Evolutionary conservation across 2,797 vertebrate species (phyloP).

Genomic region (Coregonus ussuriensis): DNA sequence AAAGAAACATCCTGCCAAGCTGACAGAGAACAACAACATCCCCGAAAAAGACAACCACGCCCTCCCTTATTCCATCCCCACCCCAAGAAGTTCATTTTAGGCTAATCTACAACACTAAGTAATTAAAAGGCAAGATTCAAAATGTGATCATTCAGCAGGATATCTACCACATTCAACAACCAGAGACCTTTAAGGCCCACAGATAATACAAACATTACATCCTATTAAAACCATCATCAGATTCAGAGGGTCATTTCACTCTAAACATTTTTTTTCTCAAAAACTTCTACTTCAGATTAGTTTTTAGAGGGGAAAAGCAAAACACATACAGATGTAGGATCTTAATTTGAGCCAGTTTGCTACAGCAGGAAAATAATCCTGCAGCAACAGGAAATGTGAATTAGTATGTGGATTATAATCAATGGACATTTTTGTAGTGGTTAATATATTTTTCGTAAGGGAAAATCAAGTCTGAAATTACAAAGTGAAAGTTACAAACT

Average conservation of each 20-base stretch:
- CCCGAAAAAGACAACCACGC: conserved; percentile 57
- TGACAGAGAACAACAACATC: conserved; percentile 63
- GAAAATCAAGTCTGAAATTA: no score
- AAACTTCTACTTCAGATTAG: conserved; percentile 77
- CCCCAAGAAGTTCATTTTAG: conserved; percentile 71
- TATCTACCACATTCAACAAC: conserved; percentile 87
- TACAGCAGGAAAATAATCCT: no score
- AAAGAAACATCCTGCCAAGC: conserved; percentile 70
- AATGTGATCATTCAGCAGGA: conserved; percentile 87
- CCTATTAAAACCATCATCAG: conserved; percentile 83
- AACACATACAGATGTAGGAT: conserved; percentile 63
- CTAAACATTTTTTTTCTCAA: conserved; percentile 73
- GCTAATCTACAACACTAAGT: conserved; percentile 86
- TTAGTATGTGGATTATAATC: no score
- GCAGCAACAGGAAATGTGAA: no score
- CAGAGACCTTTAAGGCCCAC: conserved; percentile 79
- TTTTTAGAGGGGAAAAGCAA: conserved; percentile 83
- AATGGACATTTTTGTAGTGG: no score
- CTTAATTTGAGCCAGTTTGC: no score
- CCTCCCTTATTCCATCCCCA: conserved; percentile 50
- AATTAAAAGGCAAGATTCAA: conserved; percentile 78
- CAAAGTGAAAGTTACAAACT: no score
- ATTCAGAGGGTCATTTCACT: conserved; percentile 85
- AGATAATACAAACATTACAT: conserved; percentile 89
- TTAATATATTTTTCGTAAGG: no score